phyloP scores from a whole-genome alignment of 2,797 vertebrate genomes.

The Anisognathus igniventris region DNA sequence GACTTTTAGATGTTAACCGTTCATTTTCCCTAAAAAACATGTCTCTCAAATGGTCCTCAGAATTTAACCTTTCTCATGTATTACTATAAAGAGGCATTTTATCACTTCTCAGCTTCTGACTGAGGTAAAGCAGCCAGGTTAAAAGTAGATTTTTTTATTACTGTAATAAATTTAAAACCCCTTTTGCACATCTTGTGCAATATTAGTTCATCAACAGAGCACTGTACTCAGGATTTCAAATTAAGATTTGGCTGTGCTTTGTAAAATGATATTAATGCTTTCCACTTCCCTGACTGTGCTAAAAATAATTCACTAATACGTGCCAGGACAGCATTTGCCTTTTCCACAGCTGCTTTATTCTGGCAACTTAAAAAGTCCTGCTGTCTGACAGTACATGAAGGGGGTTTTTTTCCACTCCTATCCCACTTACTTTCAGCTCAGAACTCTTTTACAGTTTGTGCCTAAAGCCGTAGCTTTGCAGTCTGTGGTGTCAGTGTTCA shows the following conservation, averaged over 20 bases:
- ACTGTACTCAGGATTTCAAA: neutral
- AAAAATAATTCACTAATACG: neutral
- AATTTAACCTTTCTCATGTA: neutral
- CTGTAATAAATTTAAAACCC: neutral
- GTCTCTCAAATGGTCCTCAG: neutral
- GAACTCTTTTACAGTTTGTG: neutral
- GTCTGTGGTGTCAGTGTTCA: neutral
- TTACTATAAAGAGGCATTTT: neutral
- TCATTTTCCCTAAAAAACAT: neutral
- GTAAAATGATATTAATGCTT: neutral
- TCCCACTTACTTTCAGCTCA: neutral
- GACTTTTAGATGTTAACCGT: neutral
- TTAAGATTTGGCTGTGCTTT: neutral
- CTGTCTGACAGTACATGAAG: neutral
- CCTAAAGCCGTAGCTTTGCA: neutral
- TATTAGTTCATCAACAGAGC: neutral
- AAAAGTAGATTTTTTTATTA: neutral
- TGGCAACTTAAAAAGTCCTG: neutral
- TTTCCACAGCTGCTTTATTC: neutral
- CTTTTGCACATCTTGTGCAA: neutral
- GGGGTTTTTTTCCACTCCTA: fast-evolving
- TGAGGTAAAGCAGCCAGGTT: neutral
- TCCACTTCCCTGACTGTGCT: neutral
- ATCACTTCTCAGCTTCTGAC: neutral
- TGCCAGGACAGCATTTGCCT: neutral